Evolutionary conservation across 2,113 vertebrate species (phyloP).

Genomic region (Nyctereutes procyonoides): DNA sequence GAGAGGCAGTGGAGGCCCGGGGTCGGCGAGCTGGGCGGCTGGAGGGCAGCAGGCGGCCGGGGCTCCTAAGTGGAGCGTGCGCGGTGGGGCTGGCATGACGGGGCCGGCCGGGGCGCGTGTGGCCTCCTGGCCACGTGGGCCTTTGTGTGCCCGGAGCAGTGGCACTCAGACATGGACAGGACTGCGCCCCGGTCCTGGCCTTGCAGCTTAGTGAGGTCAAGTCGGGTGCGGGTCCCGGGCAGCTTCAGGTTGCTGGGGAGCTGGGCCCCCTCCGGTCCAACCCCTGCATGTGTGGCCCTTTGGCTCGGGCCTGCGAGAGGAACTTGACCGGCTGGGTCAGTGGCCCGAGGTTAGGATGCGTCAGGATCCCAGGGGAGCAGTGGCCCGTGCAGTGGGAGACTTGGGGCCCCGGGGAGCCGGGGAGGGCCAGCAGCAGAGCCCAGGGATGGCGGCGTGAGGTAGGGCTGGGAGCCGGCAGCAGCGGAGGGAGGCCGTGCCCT

Average conservation of each 20-base stretch:
- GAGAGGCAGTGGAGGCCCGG: not conserved
- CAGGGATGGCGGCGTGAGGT: not conserved
- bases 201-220: not conserved
- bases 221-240: no score
- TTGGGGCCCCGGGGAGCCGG: no score
- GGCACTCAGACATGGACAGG: not conserved
- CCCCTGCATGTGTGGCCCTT: not conserved
- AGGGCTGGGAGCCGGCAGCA: not conserved
- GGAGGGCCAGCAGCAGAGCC: no score
- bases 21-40: not conserved
- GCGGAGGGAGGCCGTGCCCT: not conserved
- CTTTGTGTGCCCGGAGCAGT: not conserved
- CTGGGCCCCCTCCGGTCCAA: no score
- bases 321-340: not conserved
- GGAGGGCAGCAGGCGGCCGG: not conserved
- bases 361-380: not conserved
- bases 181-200: not conserved
- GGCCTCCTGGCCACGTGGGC: not conserved
- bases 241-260: no score
- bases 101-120: accelerated
- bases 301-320: not conserved
- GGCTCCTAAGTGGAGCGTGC: accelerated
- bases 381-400: no score
- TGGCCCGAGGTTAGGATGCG: accelerated
- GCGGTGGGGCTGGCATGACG: accelerated